These are phyloP conservation scores for Neodiprion virginianus DNA, from an alignment of 1,140 invertebrate genomes.

Conservation along the genomic window DNA sequence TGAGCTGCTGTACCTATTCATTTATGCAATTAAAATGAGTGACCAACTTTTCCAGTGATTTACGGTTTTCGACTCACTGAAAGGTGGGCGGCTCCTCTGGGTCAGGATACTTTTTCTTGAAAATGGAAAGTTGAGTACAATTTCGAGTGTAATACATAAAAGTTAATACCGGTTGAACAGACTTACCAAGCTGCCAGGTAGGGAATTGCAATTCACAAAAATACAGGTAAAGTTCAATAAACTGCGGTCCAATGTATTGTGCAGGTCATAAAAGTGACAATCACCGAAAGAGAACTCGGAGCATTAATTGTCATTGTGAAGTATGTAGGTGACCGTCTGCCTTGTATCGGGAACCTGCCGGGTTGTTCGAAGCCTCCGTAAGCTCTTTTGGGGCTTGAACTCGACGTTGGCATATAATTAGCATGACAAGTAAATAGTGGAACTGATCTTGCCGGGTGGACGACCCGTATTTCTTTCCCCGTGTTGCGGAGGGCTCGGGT, in stretches of 20 bases:
- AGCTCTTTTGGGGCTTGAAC: too few relatives aligned
- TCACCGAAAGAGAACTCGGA: too few relatives aligned
- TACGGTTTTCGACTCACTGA: neutral
- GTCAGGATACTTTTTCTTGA: neutral
- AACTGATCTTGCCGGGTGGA: too few relatives aligned
- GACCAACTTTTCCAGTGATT: conserved; percentile 12
- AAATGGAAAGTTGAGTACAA: neutral
- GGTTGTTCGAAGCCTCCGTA: too few relatives aligned
- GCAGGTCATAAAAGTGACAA: neutral
- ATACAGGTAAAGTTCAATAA: neutral
- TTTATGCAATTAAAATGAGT: conserved; percentile 6
- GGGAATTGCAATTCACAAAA: neutral
- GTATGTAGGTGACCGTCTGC: too few relatives aligned
- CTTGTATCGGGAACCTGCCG: too few relatives aligned
- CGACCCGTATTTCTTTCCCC: too few relatives aligned
- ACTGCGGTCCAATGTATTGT: neutral
- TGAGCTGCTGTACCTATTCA: neutral
- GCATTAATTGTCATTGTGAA: too few relatives aligned
- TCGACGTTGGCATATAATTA: too few relatives aligned
- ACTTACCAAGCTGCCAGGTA: neutral
- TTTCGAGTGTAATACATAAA: neutral
- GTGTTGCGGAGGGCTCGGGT: too few relatives aligned
- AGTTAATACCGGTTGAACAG: neutral
- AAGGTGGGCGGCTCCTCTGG: neutral
- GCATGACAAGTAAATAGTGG: too few relatives aligned